These are phyloP conservation scores for Sinocyclocheilus anshuiensis DNA, from an alignment of 2,113 vertebrate species.

Conservation along the genomic window DNA sequence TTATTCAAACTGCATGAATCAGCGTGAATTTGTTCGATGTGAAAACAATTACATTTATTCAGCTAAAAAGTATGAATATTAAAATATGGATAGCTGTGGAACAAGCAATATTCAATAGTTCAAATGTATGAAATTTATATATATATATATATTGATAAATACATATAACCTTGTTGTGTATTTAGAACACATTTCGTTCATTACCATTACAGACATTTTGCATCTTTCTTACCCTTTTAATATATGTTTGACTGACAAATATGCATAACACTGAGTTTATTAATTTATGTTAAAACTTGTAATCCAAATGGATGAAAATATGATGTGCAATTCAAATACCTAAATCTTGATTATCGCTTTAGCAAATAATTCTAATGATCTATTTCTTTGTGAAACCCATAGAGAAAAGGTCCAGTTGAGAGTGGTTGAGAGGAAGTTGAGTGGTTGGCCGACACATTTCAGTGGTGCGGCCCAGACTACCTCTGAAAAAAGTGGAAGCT, in stretches of 20 bases:
- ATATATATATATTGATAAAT: not conserved
- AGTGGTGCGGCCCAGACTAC: conserved; percentile 67
- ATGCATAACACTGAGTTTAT: not conserved
- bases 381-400: not conserved
- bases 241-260: not conserved
- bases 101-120: not conserved
- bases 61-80: not conserved
- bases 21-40: not conserved
- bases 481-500: conserved; percentile 69
- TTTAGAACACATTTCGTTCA: too few species aligned
- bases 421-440: conserved; percentile 73
- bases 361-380: not conserved
- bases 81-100: not conserved
- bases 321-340: not conserved
- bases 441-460: conserved; percentile 74
- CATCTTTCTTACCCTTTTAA: too few species aligned
- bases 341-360: not conserved
- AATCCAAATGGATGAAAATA: not conserved
- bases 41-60: not conserved
- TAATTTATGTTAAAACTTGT: not conserved
- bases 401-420: not conserved
- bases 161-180: too few species aligned
- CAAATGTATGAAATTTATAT: not conserved
- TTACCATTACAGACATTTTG: too few species aligned
- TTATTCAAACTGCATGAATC: not conserved